Base-by-base conservation (phyloP, 2,888 invertebrate species). In the Clitarchus hookeri region DNA sequence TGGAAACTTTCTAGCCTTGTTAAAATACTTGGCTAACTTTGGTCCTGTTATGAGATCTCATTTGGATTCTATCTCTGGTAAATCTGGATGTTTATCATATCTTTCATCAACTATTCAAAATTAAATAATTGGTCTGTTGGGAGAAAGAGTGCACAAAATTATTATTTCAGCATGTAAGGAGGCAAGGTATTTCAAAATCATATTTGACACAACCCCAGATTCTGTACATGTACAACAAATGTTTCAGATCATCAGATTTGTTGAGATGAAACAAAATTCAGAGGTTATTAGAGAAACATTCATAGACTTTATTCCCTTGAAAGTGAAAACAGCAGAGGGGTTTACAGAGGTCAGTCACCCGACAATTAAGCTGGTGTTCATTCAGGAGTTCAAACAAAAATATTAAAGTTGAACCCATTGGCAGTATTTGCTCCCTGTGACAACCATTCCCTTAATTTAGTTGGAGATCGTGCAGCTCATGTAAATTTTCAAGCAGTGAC, bases 401-500 rank as follows among this genome's bases (percentile, higher is more conserved):
- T 78, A n/a, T 78, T 78, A 78, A 1, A 23, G n/a, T 78, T 78
- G n/a, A 9, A 78, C 26, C 78, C 78, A 78, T 78, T 78, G 8
- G 78, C 78, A 13, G 48, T 9, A 48, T 9, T 6, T 16, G 78
- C 78, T 11, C 4, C 78, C 19, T 78, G 78, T 23, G n/a, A 78
- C 78, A 78, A 78, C n/a, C 78, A 78, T 78, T 78, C 78, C 1
- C 78, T 25, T 78, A 78, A 78, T 78, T 78, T 78, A 12, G 78
- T 78, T 78, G 78, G 78, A 0, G 78, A 6, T 78, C 78, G 6
- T 78, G 78, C 11, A 78, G 78, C 78, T 78, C 4, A 23, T 78
- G 4, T n/a, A 0, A 78, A 78, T 78, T 1, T 78, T 78, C 78
- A 3, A 78, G 78, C 11, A 78, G 78, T 78, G 1, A 78, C 11